A percentile compares a stretch with the other conserved stretches of the same genome.
These are phyloP conservation scores for Choristoneura rosaceana DNA, from an alignment of 2,888 invertebrate species.

Conservation along the genomic window DNA sequence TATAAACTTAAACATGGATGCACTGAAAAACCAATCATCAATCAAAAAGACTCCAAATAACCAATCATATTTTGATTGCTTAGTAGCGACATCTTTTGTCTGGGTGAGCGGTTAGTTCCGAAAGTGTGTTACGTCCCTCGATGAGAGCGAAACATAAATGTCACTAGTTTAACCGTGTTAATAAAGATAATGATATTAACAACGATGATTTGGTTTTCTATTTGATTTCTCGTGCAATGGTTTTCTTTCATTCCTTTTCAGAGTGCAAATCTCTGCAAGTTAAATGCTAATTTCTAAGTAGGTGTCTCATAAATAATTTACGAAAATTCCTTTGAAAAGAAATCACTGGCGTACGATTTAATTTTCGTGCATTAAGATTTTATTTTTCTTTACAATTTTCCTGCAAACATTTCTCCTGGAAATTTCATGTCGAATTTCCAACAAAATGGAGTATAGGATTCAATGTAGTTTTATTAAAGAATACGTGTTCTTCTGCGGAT, in stretches of 20 bases:
- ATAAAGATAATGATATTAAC: too few species aligned
- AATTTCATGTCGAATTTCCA: not conserved
- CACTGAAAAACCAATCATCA: too few species aligned
- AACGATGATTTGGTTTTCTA: not conserved
- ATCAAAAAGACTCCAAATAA: too few species aligned
- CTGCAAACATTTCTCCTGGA: not conserved
- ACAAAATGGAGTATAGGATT: not conserved
- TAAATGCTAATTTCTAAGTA: not conserved
- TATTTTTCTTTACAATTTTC: not conserved
- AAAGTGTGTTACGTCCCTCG: too few species aligned
- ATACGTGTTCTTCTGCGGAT: too few species aligned
- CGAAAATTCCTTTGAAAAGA: not conserved
- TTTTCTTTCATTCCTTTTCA: not conserved
- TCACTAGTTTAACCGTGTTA: too few species aligned
- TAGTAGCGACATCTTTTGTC: too few species aligned
- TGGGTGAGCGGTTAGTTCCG: too few species aligned
- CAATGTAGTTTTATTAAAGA: not conserved
- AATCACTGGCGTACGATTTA: not conserved
- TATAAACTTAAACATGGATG: too few species aligned
- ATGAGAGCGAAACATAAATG: too few species aligned
- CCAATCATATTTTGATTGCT: too few species aligned
- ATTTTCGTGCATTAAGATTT: not conserved
- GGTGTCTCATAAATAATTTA: not conserved
- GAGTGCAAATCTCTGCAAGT: not conserved
- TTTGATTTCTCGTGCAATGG: not conserved